Evolutionary conservation across 2,888 invertebrate genomes (phyloP).

Genomic region (Agrotis clavis): DNA sequence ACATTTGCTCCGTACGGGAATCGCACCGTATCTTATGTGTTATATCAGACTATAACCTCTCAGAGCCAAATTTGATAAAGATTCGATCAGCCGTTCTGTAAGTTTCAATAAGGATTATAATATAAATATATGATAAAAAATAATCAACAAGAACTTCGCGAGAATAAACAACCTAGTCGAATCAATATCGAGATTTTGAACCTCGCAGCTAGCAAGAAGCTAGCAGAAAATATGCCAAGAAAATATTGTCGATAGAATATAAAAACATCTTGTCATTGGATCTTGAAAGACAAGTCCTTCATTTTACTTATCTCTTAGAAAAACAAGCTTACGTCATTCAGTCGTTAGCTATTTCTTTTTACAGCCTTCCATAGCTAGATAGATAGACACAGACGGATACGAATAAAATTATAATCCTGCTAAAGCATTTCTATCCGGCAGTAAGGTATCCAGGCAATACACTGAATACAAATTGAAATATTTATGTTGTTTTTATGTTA

Average conservation of each 20-base stretch:
- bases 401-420: constrained; percentile 53
- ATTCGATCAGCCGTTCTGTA: no score
- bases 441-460: constrained; percentile 33
- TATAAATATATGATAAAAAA: no score
- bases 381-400: constrained; percentile 16
- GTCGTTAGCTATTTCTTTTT: constrained; percentile 31
- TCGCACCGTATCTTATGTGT: no score
- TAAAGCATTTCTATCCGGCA: constrained; percentile 54
- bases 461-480: constrained; percentile 64
- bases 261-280: constrained; percentile 15
- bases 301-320: constrained; percentile 23
- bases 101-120: no score
- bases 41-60: no score
- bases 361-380: constrained; percentile 29
- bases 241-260: constrained; percentile 1
- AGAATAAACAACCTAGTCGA: neutral
- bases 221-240: neutral
- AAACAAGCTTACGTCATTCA: constrained; percentile 41
- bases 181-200: neutral
- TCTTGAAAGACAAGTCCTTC: constrained; percentile 18
- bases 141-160: neutral
- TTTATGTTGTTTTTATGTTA: constrained; percentile 55
- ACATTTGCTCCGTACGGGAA: no score
- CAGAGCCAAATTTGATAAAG: no score
- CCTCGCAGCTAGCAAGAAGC: neutral